Conservation (phyloP, 1,140 invertebrate species). For the Leptinotarsa lineolata region DNA sequence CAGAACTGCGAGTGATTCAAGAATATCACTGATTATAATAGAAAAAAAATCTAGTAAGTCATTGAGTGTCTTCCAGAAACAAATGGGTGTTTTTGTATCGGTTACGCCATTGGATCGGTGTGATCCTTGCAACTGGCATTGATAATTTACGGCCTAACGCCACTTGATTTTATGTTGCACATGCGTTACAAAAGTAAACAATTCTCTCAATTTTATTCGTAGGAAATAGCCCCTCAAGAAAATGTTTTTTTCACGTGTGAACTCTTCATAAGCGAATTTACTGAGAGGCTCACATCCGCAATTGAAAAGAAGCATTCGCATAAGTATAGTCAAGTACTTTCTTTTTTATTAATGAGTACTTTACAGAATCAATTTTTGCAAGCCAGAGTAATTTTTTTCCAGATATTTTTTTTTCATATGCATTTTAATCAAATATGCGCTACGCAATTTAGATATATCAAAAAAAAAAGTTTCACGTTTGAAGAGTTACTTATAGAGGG, state of each 20-base stretch:
- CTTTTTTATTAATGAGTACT: neutral
- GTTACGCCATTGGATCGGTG: constrained; percentile 2
- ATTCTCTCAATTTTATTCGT: constrained; percentile 29
- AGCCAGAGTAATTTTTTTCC: neutral
- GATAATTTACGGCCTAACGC: constrained; percentile 16
- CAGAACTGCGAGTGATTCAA: too few species aligned
- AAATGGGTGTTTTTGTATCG: neutral
- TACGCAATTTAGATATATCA: too few species aligned
- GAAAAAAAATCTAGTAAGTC: too few species aligned
- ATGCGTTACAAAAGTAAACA: constrained; percentile 30
- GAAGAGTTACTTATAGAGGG: too few species aligned
- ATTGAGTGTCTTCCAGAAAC: too few species aligned
- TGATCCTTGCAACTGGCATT: neutral
- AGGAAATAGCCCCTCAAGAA: constrained; percentile 31
- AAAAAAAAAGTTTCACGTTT: too few species aligned
- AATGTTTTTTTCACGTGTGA: constrained; percentile 24
- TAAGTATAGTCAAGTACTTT: neutral
- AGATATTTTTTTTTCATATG: too few species aligned
- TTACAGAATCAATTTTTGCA: neutral
- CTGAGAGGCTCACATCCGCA: neutral
- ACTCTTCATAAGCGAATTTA: neutral
- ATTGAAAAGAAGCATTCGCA: neutral
- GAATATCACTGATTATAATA: too few species aligned
- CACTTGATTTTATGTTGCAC: constrained; percentile 33
- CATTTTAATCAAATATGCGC: too few species aligned